Base-by-base conservation (phyloP, 1,140 invertebrate species). In the Zaprionus capensis region DNA sequence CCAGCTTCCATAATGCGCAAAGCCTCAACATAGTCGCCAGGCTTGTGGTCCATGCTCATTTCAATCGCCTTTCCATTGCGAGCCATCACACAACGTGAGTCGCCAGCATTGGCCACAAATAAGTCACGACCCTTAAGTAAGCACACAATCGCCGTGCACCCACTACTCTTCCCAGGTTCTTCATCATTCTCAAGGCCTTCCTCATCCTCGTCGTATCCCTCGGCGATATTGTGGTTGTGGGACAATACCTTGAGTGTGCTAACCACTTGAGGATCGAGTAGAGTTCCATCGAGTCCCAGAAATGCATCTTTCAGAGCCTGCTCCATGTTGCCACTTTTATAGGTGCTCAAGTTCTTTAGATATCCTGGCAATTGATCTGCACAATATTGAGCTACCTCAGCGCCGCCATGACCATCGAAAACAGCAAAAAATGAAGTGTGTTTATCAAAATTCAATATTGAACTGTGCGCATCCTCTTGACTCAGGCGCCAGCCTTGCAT, bases 391-490 rank as follows among this genome's bases (percentile, higher is more conserved):
- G 98, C 97, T 14, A 99, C 98, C 94, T 99, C 98, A 41, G 96
- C 95, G 77, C 98, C 98, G 53, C 99, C 99, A 93, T 99, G 99
- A 0, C 99, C 99, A 95, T 99, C 99, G 93, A 99, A 99, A 0
- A 99, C 98, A 58, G 98, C 98, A 95, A 99, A 99, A 22, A 99
- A 94, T 6, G 97, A 96, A 53, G 96, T 94, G 76, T 95, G 93
- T 34, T 94, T 93, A 93, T 99, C 98, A 94, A 96, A 99, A 68
- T 98, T 95, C 70, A 98, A 93, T 75, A 98, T 96, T 81, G 96
- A 96, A 93, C 98, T 99, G 92, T 99, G 98, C 34, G 98, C 97
- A 96, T 99, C 99, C 98, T 99, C 98, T 95, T 99, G 98, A 85
- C 95, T 96, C 88, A 97, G 95, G 92, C 98, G 95, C 98, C 98